A percentile compares a stretch with the other conserved stretches of the same genome.
Conservation (phyloP, 2,797 vertebrate species). For the Champsocephalus gunnari region DNA sequence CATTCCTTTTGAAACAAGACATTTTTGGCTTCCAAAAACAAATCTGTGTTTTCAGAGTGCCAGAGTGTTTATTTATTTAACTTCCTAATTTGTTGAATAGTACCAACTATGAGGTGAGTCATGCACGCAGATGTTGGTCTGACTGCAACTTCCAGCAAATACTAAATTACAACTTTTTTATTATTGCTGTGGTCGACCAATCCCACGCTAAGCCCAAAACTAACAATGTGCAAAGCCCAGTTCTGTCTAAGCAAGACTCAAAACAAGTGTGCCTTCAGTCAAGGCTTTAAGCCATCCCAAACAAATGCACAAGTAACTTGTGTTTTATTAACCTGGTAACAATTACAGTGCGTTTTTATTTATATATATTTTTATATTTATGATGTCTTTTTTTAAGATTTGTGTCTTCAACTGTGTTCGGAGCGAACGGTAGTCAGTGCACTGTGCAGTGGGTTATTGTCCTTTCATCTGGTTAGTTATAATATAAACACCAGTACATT, state of each 20-base stretch:
- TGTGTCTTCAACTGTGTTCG: neutral
- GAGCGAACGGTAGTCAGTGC: neutral
- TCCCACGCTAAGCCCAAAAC: neutral
- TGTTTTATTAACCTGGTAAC: no score
- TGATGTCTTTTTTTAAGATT: neutral
- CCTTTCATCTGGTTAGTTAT: neutral
- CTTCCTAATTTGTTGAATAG: slow-evolving; percentile 23
- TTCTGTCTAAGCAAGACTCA: no score
- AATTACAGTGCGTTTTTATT: no score
- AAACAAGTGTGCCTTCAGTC: no score
- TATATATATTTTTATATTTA: neutral
- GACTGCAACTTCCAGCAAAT: neutral
- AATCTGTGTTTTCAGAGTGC: slow-evolving; percentile 6
- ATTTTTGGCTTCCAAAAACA: slow-evolving; percentile 16
- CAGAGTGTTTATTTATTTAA: slow-evolving; percentile 26
- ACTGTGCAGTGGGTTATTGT: neutral
- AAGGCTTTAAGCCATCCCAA: no score
- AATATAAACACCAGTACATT: neutral
- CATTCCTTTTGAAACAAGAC: slow-evolving; percentile 27
- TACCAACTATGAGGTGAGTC: slow-evolving; percentile 32
- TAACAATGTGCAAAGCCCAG: neutral
- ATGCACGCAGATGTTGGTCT: slow-evolving; percentile 10
- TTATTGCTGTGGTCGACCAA: neutral
- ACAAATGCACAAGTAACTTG: no score
- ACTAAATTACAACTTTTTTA: neutral